Conservation (phyloP, 2,888 invertebrate species). For the Onchidella celtica region DNA sequence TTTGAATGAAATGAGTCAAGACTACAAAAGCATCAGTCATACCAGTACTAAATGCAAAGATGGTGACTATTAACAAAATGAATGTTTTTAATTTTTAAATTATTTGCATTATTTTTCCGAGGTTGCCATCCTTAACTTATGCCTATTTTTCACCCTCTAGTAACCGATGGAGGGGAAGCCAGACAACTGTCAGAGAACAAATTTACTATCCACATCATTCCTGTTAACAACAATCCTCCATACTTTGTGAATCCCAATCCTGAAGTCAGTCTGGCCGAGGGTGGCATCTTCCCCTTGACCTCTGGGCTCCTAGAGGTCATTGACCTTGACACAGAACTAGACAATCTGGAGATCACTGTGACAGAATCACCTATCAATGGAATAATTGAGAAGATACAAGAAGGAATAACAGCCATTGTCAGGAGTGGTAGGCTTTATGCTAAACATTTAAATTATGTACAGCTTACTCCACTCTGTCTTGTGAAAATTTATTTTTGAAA, state of each 20-base stretch:
- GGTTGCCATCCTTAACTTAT: background rate
- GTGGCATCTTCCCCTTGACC: slow-evolving; percentile 65
- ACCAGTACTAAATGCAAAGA: too few species aligned
- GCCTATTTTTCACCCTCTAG: slow-evolving; percentile 53
- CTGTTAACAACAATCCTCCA: slow-evolving; percentile 75
- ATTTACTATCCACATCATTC: slow-evolving; percentile 70
- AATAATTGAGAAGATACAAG: slow-evolving; percentile 61
- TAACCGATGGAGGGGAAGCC: slow-evolving; percentile 62
- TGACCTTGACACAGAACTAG: slow-evolving; percentile 68
- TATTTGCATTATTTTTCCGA: too few species aligned
- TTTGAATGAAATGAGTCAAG: too few species aligned
- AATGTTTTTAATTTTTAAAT: too few species aligned
- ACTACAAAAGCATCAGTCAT: too few species aligned
- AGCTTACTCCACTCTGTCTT: too few species aligned
- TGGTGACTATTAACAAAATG: too few species aligned
- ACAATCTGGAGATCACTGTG: slow-evolving; percentile 65
- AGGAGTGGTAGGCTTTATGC: slow-evolving; percentile 60
- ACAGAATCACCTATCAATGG: slow-evolving; percentile 63
- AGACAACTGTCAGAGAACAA: slow-evolving; percentile 62
- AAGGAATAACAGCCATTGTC: slow-evolving; percentile 55
- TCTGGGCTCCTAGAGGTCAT: slow-evolving; percentile 62
- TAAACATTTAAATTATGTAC: too few species aligned
- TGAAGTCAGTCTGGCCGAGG: slow-evolving; percentile 63
- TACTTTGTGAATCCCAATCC: slow-evolving; percentile 58
- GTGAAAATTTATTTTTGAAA: too few species aligned